phyloP scores from a whole-genome alignment of 2,888 invertebrate genomes.

The Stenchaetothrips biformis region DNA sequence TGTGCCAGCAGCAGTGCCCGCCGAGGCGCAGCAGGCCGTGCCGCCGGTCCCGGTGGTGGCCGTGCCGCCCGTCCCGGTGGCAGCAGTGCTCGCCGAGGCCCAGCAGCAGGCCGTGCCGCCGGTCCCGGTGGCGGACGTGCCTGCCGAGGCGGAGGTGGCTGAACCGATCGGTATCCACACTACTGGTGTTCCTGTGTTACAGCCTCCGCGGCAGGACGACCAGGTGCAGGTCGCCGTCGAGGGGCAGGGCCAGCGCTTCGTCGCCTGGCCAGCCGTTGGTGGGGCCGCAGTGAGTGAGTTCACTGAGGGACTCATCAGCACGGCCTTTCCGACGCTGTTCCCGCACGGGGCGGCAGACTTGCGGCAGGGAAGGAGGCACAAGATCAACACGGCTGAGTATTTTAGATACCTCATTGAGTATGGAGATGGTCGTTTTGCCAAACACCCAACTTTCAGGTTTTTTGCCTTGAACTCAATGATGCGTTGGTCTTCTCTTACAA shows the following conservation, averaged over 20 bases:
- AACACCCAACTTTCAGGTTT: slow-evolving; percentile 28
- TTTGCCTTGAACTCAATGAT: slow-evolving; percentile 20
- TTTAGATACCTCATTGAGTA: slow-evolving; percentile 27
- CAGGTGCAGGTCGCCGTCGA: not conserved
- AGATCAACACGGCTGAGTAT: slow-evolving; percentile 21
- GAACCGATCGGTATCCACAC: not conserved
- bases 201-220: not conserved
- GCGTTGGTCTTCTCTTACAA: not conserved
- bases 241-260: not conserved
- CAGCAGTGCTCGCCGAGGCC: not conserved
- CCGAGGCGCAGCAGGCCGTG: not conserved
- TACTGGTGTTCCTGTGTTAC: not conserved
- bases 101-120: not conserved
- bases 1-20: not conserved
- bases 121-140: not conserved
- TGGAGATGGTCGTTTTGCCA: slow-evolving; percentile 26
- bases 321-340: slow-evolving; percentile 33
- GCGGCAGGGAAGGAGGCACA: not conserved
- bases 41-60: not conserved
- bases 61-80: not conserved
- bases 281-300: slow-evolving; percentile 29
- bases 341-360: slow-evolving; percentile 33
- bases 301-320: slow-evolving; percentile 29
- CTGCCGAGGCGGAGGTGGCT: not conserved
- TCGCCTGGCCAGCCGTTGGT: slow-evolving; percentile 16